These are phyloP conservation scores for Dicaeum eximium DNA, from an alignment of 2,113 vertebrate genomes.

Conservation along the genomic window DNA sequence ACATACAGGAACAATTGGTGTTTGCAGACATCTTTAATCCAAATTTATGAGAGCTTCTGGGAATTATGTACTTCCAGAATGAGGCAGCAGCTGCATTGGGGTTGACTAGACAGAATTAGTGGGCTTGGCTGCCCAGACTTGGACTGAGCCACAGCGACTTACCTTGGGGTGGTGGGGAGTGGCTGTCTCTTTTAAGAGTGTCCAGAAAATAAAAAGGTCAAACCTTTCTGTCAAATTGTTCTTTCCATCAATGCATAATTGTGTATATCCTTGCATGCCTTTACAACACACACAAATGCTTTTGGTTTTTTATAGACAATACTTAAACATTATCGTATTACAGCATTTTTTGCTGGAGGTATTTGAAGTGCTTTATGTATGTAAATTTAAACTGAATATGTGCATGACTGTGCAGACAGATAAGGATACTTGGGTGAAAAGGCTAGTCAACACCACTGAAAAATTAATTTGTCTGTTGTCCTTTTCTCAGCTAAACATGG, in stretches of 20 bases:
- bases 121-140: background rate
- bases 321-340: background rate
- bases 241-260: background rate
- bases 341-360: background rate
- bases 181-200: background rate
- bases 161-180: rapidly evolving
- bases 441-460: background rate
- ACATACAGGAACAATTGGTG: background rate
- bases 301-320: background rate
- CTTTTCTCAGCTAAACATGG: background rate
- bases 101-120: background rate
- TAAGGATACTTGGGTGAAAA: background rate
- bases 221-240: background rate
- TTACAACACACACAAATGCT: background rate
- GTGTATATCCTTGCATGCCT: background rate
- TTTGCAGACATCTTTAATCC: background rate
- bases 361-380: background rate
- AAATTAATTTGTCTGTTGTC: background rate
- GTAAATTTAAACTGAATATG: background rate
- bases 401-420: background rate
- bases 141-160: background rate
- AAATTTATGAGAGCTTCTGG: background rate
- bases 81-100: background rate
- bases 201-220: background rate
- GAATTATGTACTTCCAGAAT: background rate